A percentile compares a stretch with the other conserved stretches of the same genome.
These are phyloP conservation scores for Drosophila dunni DNA, from an alignment of 1,140 invertebrate genomes.

Conservation along the genomic window DNA sequence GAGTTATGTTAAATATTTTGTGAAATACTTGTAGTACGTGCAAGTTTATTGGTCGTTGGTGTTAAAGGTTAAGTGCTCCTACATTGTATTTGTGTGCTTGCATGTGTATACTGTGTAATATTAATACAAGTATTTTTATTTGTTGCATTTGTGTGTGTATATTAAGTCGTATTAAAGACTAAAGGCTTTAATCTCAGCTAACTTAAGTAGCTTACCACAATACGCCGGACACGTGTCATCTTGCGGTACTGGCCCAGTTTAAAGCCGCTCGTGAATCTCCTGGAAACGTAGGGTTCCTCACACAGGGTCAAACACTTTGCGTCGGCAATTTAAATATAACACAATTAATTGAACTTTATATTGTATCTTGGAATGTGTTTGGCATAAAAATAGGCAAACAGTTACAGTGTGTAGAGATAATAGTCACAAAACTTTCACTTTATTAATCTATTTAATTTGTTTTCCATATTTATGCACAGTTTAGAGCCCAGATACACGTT, in stretches of 20 bases:
- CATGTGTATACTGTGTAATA: constrained; percentile 15
- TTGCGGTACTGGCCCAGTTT: constrained; percentile 77
- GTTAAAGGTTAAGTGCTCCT: constrained; percentile 9
- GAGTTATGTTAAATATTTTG: constrained; percentile 32
- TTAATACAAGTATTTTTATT: not conserved
- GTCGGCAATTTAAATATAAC: constrained; percentile 43
- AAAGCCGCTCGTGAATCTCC: constrained; percentile 45
- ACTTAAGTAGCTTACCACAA: constrained; percentile 66
- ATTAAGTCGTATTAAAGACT: constrained; percentile 31
- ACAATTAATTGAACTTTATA: constrained; percentile 3
- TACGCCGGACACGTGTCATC: constrained; percentile 82
- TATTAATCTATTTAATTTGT: constrained; percentile 16
- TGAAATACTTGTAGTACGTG: constrained; percentile 32
- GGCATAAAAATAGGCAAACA: not conserved
- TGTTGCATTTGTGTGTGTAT: not conserved
- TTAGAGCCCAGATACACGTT: constrained; percentile 49
- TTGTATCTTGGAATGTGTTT: not conserved
- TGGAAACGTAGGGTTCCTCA: not conserved
- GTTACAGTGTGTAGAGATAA: not conserved
- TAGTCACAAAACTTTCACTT: constrained; percentile 12
- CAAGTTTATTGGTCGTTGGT: constrained; percentile 4
- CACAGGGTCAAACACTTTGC: constrained; percentile 20
- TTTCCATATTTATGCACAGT: constrained; percentile 13
- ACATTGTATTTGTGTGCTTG: constrained; percentile 1
- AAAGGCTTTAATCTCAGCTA: constrained; percentile 13